Evolutionary conservation across 2,113 vertebrate genomes (phyloP), one percentile per base, ranked within the genome.

Genomic region (Bufo gargarizans): DNA sequence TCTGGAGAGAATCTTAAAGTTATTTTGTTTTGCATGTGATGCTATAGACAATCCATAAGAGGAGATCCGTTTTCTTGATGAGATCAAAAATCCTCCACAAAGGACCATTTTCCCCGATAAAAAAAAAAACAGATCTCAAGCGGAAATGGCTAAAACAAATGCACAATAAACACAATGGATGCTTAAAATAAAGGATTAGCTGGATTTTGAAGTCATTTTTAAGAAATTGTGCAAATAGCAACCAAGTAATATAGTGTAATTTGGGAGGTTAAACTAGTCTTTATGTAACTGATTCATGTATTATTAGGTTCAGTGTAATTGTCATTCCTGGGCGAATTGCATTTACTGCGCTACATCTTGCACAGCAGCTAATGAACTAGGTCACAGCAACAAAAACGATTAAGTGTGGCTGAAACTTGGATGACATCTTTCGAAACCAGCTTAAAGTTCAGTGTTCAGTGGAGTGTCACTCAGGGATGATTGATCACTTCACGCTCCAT

Each of bases 371-470:
- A 72, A 4, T 85, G 65, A 85, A 72, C 45, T 45, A 43, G 56
- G 72, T 76, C 72, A 76, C 45, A 76, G 45, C 72, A 50, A 50
- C 69, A 85, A 85, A 85, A 86, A 67, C 56, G 9, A 78, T 63
- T 86, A 86, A 76, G 76, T 77, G 45, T 84, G 56, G 80, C 87
- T 88, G 87, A 88, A 83, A 88, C 87, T 88, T 77, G 81, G 81
- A 84, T 65, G 81, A 77, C 55, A 83, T 77, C 47, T 59, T 65
- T 65, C 87, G 87, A 88, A 88, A 88, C 87, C 81, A 22, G 79
- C 71, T 79, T 43, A 59, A 53, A 53, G 61, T 71, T 79, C 55
- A 82, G 67, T 56, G 86, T 58, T 74, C 43, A 45, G 85, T 7
- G 47, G 8, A 45, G 69, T 84, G 87, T 88, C 87, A 88, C 69